A percentile compares a stretch with the other conserved stretches of the same genome.
Evolutionary conservation across 1,140 invertebrate species (phyloP).

Genomic region (Drosophila bocqueti): DNA sequence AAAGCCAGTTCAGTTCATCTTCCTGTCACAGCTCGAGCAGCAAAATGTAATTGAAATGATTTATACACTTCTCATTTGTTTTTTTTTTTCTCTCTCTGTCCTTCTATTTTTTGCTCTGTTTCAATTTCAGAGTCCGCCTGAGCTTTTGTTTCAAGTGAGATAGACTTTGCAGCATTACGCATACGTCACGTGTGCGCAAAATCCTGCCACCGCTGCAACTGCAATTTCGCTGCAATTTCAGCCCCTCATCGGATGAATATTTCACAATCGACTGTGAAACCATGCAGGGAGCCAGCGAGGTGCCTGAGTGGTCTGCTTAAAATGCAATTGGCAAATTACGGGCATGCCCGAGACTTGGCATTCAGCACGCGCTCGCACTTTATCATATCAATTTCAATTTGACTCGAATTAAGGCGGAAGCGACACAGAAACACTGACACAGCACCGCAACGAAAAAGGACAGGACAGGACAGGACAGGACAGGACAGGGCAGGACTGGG

Average conservation of each 20-base stretch:
- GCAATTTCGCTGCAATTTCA: slow-evolving; percentile 1
- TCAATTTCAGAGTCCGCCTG: background rate
- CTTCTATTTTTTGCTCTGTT: slow-evolving; percentile 3
- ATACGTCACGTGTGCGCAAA: slow-evolving; percentile 39
- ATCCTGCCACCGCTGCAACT: slow-evolving; percentile 4
- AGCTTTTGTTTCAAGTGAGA: slow-evolving; percentile 20
- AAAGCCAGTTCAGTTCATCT: slow-evolving; percentile 66
- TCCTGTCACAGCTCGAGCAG: slow-evolving; percentile 73
- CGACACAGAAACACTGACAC: slow-evolving; percentile 23
- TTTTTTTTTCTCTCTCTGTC: background rate
- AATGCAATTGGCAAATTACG: slow-evolving; percentile 79
- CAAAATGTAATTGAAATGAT: slow-evolving; percentile 82
- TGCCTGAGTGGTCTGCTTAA: slow-evolving; percentile 58
- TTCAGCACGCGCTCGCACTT: slow-evolving; percentile 54
- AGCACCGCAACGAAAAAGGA: slow-evolving; percentile 38
- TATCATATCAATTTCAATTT: slow-evolving; percentile 81
- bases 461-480: slow-evolving; percentile 13
- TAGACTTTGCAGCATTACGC: slow-evolving; percentile 32
- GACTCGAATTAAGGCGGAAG: slow-evolving; percentile 48
- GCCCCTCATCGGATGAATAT: slow-evolving; percentile 35
- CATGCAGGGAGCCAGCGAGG: slow-evolving; percentile 13
- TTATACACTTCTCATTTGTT: slow-evolving; percentile 73
- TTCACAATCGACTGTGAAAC: slow-evolving; percentile 45
- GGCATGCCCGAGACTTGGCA: slow-evolving; percentile 55
- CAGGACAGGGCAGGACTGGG: slow-evolving; percentile 8